A percentile compares a stretch with the other conserved stretches of the same genome.
Evolutionary conservation across 2,888 invertebrate species (phyloP).

Genomic region (Patella caerulea): DNA sequence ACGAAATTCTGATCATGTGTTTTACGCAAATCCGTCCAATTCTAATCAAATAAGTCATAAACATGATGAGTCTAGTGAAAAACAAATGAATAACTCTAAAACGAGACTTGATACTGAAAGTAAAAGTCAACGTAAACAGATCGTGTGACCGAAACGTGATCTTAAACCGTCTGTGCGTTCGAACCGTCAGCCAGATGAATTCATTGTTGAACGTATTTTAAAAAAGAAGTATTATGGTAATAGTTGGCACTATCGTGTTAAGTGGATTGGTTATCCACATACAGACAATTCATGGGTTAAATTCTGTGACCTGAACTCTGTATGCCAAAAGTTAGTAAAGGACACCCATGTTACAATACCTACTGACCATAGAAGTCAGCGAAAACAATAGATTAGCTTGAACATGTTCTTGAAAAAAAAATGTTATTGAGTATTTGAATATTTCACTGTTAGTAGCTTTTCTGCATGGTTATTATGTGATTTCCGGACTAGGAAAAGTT

Average conservation of each 20-base stretch:
- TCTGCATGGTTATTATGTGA: no score
- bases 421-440: no score
- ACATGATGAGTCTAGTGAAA: neutral
- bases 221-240: neutral
- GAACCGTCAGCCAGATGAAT: neutral
- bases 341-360: neutral
- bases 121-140: no score
- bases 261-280: neutral
- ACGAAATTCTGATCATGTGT: no score
- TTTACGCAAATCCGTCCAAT: no score
- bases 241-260: neutral
- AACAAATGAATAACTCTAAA: neutral
- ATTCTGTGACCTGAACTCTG: neutral
- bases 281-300: neutral
- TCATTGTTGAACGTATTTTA: neutral
- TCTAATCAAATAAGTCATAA: no score
- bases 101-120: neutral
- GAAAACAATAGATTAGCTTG: neutral
- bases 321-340: neutral
- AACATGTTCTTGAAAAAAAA: no score
- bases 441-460: no score
- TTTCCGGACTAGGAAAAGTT: no score
- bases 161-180: no score
- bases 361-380: neutral
- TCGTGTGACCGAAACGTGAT: no score